Evolutionary conservation across 2,888 invertebrate genomes (phyloP), one percentile per base, ranked within the genome.

Genomic region (Callimorpha dominula): DNA sequence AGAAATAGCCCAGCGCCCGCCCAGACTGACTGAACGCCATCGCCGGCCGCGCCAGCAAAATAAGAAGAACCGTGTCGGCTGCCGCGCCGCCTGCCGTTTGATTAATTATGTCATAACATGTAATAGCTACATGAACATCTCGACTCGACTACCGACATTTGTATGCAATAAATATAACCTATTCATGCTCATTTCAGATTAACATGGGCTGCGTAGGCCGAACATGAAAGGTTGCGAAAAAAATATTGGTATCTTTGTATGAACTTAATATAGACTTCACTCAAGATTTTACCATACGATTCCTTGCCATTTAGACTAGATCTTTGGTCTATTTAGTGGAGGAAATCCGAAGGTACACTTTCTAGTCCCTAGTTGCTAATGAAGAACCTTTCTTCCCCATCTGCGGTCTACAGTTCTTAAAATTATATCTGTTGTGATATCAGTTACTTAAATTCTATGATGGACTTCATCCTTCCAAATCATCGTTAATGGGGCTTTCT

Each of bases 1-100:
- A 78, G 87, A 93, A 93, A 93, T 93, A 93, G 89, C 86, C 77
- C 76, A 81, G 86, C 84, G 83, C 81, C 81, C 84, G 84, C 78
- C 82, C 86, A 89, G 89, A 89, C 89, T 80, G 81, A 78, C 78
- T 79, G 81, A 78, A 72, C 77, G 80, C 79, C 81, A 76, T 80
- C 82, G 82, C 68, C 75, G 6, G 65, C 71, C 74, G 73, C 70
- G 77, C 76, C 64, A 71, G 75, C 50, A 62, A 70, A 81, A 81
- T 73, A 78, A 83, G 73, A 83, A 65, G 75, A 79, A 69, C 49
- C 15, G 42, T 40, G 64, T 46, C 60, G 57, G 62, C 62, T 66
- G 57, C 65, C 63, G 70, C 70, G 54, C 79, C 82, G 77, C 76
- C 75, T 79, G 52, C 78, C 74, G 75, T 65, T 76, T 82, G 78